These are phyloP conservation scores for Oconnorella tubifera DNA, from an alignment of 2,888 invertebrate genomes.

Conservation along the genomic window DNA sequence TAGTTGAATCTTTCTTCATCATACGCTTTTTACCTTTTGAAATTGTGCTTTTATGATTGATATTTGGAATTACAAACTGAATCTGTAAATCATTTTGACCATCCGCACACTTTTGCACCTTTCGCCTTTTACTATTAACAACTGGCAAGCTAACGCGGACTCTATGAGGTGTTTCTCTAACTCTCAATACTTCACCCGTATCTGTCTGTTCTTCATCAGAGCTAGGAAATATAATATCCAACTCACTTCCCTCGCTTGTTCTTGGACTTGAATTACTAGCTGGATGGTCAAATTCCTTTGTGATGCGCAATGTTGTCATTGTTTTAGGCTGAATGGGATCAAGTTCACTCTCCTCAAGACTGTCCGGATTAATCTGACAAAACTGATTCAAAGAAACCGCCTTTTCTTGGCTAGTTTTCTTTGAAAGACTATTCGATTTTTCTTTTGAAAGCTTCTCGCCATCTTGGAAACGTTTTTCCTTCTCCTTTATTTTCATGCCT, in stretches of 20 bases:
- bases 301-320: neutral
- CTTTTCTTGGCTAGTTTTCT: neutral
- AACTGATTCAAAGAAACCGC: neutral
- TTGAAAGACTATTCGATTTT: neutral
- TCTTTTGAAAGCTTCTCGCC: neutral
- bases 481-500: too few species aligned
- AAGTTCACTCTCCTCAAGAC: too few species aligned
- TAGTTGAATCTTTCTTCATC: too few species aligned
- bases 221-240: neutral
- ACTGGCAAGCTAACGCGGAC: neutral
- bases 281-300: neutral
- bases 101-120: too few species aligned
- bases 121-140: too few species aligned
- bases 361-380: too few species aligned
- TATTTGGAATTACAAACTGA: too few species aligned
- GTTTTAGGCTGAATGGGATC: neutral
- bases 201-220: neutral
- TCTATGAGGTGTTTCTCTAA: neutral
- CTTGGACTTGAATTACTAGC: neutral
- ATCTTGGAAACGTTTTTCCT: too few species aligned
- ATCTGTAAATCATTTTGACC: too few species aligned
- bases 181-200: neutral
- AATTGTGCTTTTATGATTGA: too few species aligned
- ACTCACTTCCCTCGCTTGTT: neutral
- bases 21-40: too few species aligned